phyloP scores from a whole-genome alignment of 2,888 invertebrate genomes.

The Meiosimyza platycephala region DNA sequence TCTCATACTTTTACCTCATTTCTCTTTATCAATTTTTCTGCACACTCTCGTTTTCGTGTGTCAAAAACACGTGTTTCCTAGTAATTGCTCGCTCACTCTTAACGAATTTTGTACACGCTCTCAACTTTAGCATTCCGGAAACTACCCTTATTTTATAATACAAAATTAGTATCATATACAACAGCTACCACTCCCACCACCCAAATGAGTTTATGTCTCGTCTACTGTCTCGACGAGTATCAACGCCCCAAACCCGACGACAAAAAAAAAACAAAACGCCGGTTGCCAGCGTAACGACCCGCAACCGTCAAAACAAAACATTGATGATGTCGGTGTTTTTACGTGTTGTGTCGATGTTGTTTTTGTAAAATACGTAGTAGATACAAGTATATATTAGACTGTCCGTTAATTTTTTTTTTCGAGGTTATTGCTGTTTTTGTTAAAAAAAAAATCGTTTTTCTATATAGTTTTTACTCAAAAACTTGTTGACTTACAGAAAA shows the following conservation, averaged over 20 bases:
- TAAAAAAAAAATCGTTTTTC: too few relatives aligned
- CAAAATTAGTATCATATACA: background rate
- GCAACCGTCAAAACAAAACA: conserved; percentile 54
- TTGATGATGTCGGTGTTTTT: conserved; percentile 46
- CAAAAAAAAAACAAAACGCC: conserved; percentile 40
- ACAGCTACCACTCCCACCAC: background rate
- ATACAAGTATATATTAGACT: too few relatives aligned
- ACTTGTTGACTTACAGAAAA: too few relatives aligned
- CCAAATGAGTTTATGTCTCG: too few relatives aligned
- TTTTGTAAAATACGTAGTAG: too few relatives aligned
- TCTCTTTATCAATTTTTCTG: too few relatives aligned
- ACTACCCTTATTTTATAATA: background rate
- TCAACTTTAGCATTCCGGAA: background rate
- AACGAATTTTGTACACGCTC: background rate
- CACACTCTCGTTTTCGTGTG: background rate
- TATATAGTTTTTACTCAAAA: too few relatives aligned
- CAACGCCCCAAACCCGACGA: too few relatives aligned
- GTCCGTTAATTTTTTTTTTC: too few relatives aligned
- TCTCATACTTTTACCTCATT: background rate
- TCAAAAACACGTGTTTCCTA: background rate
- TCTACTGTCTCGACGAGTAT: too few relatives aligned
- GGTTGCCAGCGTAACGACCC: conserved; percentile 52
- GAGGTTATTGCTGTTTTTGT: too few relatives aligned
- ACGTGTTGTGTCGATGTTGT: too few relatives aligned
- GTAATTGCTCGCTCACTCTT: background rate